phyloP scores from a whole-genome alignment of 2,797 vertebrate species.

The Botia almorhae region DNA sequence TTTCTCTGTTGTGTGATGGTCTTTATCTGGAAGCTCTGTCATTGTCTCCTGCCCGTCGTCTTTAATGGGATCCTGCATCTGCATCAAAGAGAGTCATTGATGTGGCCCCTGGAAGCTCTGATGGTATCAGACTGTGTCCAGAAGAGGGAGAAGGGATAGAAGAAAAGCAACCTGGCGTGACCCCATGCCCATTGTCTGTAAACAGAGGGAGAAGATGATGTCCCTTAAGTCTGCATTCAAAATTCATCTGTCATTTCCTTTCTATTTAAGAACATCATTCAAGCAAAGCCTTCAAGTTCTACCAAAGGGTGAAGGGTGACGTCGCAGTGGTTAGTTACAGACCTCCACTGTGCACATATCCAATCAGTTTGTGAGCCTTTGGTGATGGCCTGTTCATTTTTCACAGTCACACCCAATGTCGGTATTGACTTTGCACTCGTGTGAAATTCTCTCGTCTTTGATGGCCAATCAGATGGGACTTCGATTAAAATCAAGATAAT shows the following conservation, averaged over 20 bases:
- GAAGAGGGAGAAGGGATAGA: conserved; percentile 21
- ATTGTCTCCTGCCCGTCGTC: conserved; percentile 58
- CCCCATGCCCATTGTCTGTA: conserved; percentile 5
- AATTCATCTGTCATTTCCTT: not conserved
- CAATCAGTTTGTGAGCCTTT: conserved; percentile 16
- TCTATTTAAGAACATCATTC: conserved; percentile 13
- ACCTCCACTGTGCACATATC: not conserved
- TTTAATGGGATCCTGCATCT: conserved; percentile 66
- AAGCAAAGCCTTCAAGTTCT: conserved; percentile 3
- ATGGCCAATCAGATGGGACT: conserved; percentile 72
- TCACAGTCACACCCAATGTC: conserved; percentile 59
- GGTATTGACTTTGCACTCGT: conserved; percentile 69
- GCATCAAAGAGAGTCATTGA: conserved; percentile 54
- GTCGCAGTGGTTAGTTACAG: not conserved
- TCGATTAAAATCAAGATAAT: conserved; percentile 78
- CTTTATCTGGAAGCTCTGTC: conserved; percentile 65
- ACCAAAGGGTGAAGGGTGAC: conserved; percentile 11
- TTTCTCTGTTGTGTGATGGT: conserved; percentile 53
- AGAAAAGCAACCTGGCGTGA: conserved; percentile 17
- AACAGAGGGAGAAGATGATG: conserved; percentile 18
- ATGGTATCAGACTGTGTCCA: conserved; percentile 28
- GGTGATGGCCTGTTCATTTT: conserved; percentile 54
- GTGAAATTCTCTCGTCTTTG: conserved; percentile 73
- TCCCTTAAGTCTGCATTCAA: conserved; percentile 25
- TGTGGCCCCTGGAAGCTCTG: conserved; percentile 25